These are phyloP conservation scores for Lithosia quadra DNA, from an alignment of 2,888 invertebrate genomes.

Conservation along the genomic window DNA sequence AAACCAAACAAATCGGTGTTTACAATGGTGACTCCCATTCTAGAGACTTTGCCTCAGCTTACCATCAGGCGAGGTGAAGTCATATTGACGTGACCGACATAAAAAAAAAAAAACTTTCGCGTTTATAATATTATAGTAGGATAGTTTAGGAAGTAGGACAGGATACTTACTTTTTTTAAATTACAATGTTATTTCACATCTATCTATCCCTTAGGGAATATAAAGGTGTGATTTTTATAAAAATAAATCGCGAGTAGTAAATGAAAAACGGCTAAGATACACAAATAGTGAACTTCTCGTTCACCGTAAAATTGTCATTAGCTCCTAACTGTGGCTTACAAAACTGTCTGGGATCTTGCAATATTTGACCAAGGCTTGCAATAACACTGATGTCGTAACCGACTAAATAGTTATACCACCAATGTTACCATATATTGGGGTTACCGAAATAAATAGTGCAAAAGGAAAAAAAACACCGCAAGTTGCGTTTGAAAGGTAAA, in stretches of 20 bases:
- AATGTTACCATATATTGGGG: constrained; percentile 30
- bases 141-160: too few relatives aligned
- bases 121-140: too few relatives aligned
- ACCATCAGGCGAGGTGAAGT: too few relatives aligned
- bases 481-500: constrained; percentile 1
- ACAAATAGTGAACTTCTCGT: constrained; percentile 25
- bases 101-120: too few relatives aligned
- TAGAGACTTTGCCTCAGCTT: too few relatives aligned
- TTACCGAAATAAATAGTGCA: constrained; percentile 37
- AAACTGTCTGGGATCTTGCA: constrained; percentile 35
- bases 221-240: not conserved
- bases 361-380: constrained; percentile 36
- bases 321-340: constrained; percentile 33
- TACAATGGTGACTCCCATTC: too few relatives aligned
- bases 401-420: constrained; percentile 24
- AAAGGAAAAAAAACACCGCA: constrained; percentile 12
- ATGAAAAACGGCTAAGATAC: not conserved
- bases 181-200: too few relatives aligned
- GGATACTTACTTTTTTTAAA: too few relatives aligned
- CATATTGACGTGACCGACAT: too few relatives aligned
- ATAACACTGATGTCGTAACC: constrained; percentile 31
- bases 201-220: too few relatives aligned
- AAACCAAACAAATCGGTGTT: too few relatives aligned
- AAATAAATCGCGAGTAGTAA: not conserved
- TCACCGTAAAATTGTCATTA: constrained; percentile 35